phyloP scores from a whole-genome alignment of 2,888 invertebrate species.

The Epiblema foenella region DNA sequence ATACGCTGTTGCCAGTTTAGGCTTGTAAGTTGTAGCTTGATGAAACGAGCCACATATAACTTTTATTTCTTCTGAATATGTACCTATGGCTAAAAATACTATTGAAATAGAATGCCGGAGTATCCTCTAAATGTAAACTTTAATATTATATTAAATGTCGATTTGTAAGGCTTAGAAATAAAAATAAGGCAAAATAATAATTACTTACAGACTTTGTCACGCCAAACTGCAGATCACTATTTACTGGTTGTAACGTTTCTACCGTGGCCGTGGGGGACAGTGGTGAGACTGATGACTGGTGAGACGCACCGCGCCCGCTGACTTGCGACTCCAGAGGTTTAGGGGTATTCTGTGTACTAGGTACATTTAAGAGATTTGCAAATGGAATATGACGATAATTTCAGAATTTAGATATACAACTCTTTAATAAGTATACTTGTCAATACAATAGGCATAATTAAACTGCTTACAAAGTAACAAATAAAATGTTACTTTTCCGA shows the following conservation, averaged over 20 bases:
- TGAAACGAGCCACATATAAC: too few relatives aligned
- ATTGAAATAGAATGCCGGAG: too few relatives aligned
- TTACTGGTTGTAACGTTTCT: conserved; percentile 4
- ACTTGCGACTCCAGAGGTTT: not conserved
- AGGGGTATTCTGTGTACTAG: not conserved
- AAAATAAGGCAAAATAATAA: not conserved
- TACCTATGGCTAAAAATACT: too few relatives aligned
- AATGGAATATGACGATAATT: not conserved
- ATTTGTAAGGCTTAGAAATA: not conserved
- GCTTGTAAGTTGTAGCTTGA: too few relatives aligned
- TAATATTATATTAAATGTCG: too few relatives aligned
- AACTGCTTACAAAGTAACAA: too few relatives aligned
- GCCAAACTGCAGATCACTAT: not conserved
- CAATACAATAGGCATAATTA: too few relatives aligned
- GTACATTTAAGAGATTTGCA: conserved; percentile 3
- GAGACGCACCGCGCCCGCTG: not conserved
- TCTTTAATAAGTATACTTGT: too few relatives aligned
- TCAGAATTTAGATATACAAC: not conserved
- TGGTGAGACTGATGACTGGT: not conserved
- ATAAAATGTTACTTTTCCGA: too few relatives aligned
- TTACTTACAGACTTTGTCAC: not conserved
- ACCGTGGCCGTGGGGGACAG: not conserved
- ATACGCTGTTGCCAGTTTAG: too few relatives aligned
- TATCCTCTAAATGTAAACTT: too few relatives aligned
- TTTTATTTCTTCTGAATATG: too few relatives aligned